Conservation (phyloP, 1,140 invertebrate species). For the Ganaspis sp. region DNA sequence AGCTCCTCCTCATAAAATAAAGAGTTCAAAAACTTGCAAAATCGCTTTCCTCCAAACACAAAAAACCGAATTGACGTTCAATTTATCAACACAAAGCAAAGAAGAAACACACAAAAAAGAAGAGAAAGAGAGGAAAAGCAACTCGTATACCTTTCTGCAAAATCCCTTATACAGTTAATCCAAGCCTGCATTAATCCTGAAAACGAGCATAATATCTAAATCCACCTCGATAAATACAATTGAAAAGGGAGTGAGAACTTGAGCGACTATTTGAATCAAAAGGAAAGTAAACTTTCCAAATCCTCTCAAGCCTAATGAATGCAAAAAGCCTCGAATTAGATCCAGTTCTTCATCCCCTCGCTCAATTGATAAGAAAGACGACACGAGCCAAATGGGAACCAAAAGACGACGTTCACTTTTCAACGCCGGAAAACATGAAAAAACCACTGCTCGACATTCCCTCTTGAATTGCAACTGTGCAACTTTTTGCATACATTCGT, state of each 20-base stretch:
- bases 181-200: not conserved
- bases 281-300: not conserved
- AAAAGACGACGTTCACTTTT: not conserved
- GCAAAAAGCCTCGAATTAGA: not conserved
- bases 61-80: no score
- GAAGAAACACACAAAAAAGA: no score
- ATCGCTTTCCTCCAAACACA: no score
- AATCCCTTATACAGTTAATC: no score
- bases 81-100: no score
- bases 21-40: no score
- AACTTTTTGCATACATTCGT: slow-evolving; percentile 36
- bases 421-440: not conserved
- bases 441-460: slow-evolving; percentile 13
- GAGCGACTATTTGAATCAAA: not conserved
- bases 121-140: no score
- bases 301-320: not conserved
- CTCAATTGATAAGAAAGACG: not conserved
- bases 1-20: no score
- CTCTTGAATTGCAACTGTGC: slow-evolving; percentile 16
- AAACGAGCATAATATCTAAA: not conserved
- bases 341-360: not conserved
- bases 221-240: not conserved
- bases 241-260: not conserved
- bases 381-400: not conserved
- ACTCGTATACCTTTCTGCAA: no score